Conservation (phyloP, 1,140 invertebrate species). For the Lordiphosa stackelbergi region DNA sequence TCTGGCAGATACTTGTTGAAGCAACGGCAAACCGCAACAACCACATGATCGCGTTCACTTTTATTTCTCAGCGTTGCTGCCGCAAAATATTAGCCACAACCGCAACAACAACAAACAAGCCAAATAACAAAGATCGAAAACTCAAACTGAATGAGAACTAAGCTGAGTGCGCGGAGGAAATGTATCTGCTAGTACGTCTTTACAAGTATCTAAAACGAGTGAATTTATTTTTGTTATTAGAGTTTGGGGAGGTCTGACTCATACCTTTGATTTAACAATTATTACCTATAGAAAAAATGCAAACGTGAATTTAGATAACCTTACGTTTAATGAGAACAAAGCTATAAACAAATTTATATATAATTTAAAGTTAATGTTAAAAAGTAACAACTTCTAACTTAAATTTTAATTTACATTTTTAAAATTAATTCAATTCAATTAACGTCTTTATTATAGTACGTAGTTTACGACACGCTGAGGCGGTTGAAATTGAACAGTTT, state of each 20-base stretch:
- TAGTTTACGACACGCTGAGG: too few species aligned
- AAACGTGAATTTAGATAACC: background rate
- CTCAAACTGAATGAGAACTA: constrained; percentile 13
- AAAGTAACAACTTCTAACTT: too few species aligned
- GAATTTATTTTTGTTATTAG: constrained; percentile 22
- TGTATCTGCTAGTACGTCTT: constrained; percentile 12
- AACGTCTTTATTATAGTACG: too few species aligned
- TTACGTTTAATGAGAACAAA: background rate
- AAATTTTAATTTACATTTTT: too few species aligned
- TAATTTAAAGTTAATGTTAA: too few species aligned
- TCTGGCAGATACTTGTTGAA: constrained; percentile 37
- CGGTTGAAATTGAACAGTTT: too few species aligned
- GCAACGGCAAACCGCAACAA: constrained; percentile 6
- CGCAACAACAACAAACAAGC: constrained; percentile 20
- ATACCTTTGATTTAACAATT: background rate
- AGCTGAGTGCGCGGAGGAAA: background rate
- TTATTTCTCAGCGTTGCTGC: constrained; percentile 44
- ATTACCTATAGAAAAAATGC: background rate
- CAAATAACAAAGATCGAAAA: constrained; percentile 50
- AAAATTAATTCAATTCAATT: too few species aligned
- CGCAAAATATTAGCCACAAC: constrained; percentile 23
- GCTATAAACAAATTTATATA: too few species aligned
- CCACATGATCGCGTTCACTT: constrained; percentile 34
- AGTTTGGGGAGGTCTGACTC: constrained; percentile 2
- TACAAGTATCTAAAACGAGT: constrained; percentile 6